These are phyloP conservation scores for Pseudotriccus pelzelni DNA, from an alignment of 2,797 vertebrate genomes.

Conservation along the genomic window DNA sequence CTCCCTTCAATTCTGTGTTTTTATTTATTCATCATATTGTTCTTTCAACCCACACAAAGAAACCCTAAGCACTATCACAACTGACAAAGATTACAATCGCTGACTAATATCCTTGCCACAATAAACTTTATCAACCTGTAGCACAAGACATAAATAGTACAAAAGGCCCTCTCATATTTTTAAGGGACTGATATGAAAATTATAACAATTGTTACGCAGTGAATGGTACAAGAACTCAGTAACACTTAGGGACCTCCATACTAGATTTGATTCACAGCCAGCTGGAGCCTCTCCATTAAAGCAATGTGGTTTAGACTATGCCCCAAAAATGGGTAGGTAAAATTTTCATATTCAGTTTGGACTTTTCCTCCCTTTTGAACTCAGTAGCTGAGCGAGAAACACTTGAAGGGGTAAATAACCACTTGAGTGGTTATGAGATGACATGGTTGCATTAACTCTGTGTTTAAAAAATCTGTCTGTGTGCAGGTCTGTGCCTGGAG, in stretches of 20 bases:
- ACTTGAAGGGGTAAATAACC: constrained; percentile 34
- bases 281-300: constrained; percentile 9
- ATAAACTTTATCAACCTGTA: constrained; percentile 7
- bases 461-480: constrained; percentile 21
- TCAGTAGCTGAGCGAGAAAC: not conserved
- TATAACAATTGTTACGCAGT: not conserved
- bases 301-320: not conserved
- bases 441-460: constrained; percentile 17
- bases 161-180: constrained; percentile 7
- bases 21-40: constrained; percentile 24
- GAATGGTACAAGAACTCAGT: constrained; percentile 1
- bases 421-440: constrained; percentile 33
- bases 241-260: constrained; percentile 13
- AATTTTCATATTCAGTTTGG: not conserved
- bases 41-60: not conserved
- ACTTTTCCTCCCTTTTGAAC: not conserved
- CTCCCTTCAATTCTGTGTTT: not conserved
- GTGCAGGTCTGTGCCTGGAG: not conserved
- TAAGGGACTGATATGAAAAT: not conserved
- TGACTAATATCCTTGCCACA: constrained; percentile 12
- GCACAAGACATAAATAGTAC: not conserved
- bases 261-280: constrained; percentile 15
- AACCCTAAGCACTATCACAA: not conserved
- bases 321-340: not conserved
- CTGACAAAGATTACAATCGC: not conserved